A percentile compares a stretch with the other conserved stretches of the same genome.
Conservation (phyloP, 2,888 invertebrate species). For the Acronicta aceris region DNA sequence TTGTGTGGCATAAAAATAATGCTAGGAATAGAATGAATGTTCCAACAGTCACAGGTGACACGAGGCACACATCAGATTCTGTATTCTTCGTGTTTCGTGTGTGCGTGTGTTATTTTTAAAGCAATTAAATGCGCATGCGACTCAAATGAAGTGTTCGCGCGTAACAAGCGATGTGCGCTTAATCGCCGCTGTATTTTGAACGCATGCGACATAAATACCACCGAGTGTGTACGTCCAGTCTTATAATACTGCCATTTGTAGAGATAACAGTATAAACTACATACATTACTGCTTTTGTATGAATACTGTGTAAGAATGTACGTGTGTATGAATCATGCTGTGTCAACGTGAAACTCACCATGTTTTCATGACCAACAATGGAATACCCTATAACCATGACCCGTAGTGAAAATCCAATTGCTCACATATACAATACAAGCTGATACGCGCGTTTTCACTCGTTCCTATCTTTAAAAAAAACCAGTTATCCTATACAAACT, state of each 20-base stretch:
- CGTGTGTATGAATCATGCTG: neutral
- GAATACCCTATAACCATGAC: no score
- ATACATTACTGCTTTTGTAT: neutral
- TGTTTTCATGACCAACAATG: no score
- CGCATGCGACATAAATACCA: constrained; percentile 23
- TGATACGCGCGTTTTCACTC: no score
- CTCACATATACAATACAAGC: no score
- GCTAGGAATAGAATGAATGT: no score
- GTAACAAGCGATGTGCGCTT: constrained; percentile 48
- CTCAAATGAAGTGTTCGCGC: constrained; percentile 56
- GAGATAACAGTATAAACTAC: constrained; percentile 2
- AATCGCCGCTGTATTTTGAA: constrained; percentile 50
- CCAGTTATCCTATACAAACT: no score
- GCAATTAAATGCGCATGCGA: constrained; percentile 63
- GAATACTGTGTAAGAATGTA: neutral
- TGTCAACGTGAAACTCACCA: no score
- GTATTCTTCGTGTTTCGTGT: neutral
- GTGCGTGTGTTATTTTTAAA: constrained; percentile 64
- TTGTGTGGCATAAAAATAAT: no score
- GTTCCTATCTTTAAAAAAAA: no score
- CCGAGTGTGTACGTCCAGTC: neutral
- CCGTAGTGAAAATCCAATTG: no score
- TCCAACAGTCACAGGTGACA: neutral
- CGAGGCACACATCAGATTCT: neutral
- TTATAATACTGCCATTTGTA: constrained; percentile 19